Percentiles rank a stretch among this genome's conserved stretches.
Conservation (phyloP, 2,888 invertebrate genomes). For the Yponomeuta sedellus region DNA sequence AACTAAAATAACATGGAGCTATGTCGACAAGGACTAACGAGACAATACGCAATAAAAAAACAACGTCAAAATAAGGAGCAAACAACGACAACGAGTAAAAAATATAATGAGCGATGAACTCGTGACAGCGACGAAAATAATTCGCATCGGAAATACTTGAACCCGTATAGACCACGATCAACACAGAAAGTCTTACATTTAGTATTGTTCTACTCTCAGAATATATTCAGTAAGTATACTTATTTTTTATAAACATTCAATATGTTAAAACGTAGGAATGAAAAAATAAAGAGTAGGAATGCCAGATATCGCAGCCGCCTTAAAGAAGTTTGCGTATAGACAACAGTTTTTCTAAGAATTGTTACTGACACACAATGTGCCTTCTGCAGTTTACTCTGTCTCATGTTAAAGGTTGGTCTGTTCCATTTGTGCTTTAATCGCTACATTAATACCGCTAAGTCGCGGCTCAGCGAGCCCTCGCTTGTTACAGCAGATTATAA, state of each 20-base stretch:
- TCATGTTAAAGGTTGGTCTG: constrained; percentile 11
- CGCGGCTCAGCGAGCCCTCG: neutral
- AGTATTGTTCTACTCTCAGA: too few relatives aligned
- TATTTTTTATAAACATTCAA: too few relatives aligned
- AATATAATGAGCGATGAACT: constrained; percentile 44
- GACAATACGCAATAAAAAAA: neutral
- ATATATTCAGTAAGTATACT: too few relatives aligned
- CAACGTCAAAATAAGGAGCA: neutral
- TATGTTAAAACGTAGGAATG: too few relatives aligned
- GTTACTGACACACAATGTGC: too few relatives aligned
- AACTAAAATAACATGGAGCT: neutral
- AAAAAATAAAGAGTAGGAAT: too few relatives aligned
- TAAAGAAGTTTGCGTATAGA: too few relatives aligned
- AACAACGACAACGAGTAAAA: constrained; percentile 34
- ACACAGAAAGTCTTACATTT: neutral
- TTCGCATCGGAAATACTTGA: constrained; percentile 6
- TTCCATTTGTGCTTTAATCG: constrained; percentile 17
- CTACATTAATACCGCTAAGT: constrained; percentile 14
- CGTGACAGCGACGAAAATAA: constrained; percentile 30
- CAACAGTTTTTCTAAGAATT: too few relatives aligned
- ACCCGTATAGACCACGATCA: neutral
- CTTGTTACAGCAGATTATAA: neutral
- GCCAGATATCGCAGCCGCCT: too few relatives aligned
- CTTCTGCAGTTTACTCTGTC: neutral
- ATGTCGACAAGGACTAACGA: constrained; percentile 1